Percentiles rank a stretch among this genome's conserved stretches.
phyloP scores from a whole-genome alignment of 1,140 invertebrate genomes.

The Lepidurus packardi region DNA sequence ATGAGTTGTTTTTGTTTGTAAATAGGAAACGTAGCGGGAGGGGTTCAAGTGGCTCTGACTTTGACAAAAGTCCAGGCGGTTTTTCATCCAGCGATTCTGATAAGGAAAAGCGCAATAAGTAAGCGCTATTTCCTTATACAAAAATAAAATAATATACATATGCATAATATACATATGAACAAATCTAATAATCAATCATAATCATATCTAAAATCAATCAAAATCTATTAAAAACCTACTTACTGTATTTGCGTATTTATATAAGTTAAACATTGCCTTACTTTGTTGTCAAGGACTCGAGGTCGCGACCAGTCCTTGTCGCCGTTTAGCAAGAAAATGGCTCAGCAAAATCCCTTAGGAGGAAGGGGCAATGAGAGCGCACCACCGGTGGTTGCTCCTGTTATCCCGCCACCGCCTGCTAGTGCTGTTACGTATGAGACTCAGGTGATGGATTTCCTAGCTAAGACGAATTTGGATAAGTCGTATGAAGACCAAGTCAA shows the following conservation, averaged over 20 bases:
- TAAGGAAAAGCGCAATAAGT: background rate
- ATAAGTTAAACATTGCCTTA: background rate
- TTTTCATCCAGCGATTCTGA: constrained; percentile 1
- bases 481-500: constrained; percentile 75
- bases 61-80: background rate
- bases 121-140: background rate
- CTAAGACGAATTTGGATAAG: constrained; percentile 71
- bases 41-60: background rate
- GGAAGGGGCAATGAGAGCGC: background rate
- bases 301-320: constrained; percentile 58
- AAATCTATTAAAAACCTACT: no score
- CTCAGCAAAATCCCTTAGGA: constrained; percentile 51
- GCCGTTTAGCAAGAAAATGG: constrained; percentile 72
- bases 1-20: background rate
- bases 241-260: no score
- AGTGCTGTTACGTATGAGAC: constrained; percentile 51
- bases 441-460: constrained; percentile 66
- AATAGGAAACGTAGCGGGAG: background rate
- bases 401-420: constrained; percentile 23
- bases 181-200: no score
- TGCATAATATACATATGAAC: background rate
- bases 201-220: no score
- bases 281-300: background rate
- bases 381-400: background rate
- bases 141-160: no score